These are phyloP conservation scores for Oryzias javanicus DNA, from an alignment of 2,113 vertebrate species.

Conservation along the genomic window DNA sequence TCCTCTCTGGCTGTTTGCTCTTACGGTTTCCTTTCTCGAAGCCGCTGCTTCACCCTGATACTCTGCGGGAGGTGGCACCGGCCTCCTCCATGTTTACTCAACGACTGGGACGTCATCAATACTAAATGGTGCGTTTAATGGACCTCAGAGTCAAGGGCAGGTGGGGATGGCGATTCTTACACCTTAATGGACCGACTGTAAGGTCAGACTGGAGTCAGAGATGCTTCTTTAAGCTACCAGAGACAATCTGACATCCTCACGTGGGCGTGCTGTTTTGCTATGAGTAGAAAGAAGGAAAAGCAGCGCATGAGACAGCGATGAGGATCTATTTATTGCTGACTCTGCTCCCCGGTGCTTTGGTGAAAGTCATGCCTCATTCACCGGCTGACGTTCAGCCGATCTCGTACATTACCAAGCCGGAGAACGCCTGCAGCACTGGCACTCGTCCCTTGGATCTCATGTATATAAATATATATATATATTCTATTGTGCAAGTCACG, in stretches of 20 bases:
- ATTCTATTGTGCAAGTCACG: too few species aligned
- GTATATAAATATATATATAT: too few species aligned
- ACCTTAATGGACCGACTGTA: constrained; percentile 38
- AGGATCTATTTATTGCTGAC: constrained; percentile 57
- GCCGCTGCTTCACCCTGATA: constrained; percentile 18
- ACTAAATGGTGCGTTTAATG: constrained; percentile 28
- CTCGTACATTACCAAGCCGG: constrained; percentile 33
- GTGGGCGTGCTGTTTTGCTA: constrained; percentile 1
- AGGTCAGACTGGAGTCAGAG: constrained; percentile 46
- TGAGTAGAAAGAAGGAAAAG: constrained; percentile 21
- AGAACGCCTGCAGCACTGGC: constrained; percentile 32
- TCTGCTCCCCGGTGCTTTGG: constrained; percentile 42
- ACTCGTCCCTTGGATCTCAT: constrained; percentile 16
- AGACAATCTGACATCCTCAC: constrained; percentile 29
- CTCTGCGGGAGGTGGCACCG: constrained; percentile 19
- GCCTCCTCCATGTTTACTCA: constrained; percentile 10
- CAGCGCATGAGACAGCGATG: constrained; percentile 37
- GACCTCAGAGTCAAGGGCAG: constrained; percentile 49
- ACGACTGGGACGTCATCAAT: background rate
- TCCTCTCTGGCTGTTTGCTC: background rate
- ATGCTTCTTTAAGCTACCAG: constrained; percentile 21
- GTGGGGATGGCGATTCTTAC: constrained; percentile 36
- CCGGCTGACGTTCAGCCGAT: constrained; percentile 56
- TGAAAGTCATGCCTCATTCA: constrained; percentile 66
- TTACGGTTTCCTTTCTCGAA: constrained; percentile 28